Evolutionary conservation across 23 tunicate species (phyloP).

Genomic region (Styela clava): DNA sequence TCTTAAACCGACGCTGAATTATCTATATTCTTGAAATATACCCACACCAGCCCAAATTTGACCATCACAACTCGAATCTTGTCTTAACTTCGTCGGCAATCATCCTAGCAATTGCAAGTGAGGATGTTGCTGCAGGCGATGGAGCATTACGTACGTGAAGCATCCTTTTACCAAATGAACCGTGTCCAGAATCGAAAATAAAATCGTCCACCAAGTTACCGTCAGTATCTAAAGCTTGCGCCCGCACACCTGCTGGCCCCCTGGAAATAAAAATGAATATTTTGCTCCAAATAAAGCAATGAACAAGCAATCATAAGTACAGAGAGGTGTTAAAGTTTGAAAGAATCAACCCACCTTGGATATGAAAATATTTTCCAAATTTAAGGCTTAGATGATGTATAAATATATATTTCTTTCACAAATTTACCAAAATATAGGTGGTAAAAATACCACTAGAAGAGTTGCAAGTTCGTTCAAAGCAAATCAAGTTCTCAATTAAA

Average conservation of each 20-base stretch:
- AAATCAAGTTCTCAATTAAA: too few relatives aligned
- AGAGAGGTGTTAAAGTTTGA: too few relatives aligned
- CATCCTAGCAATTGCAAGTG: slow-evolving; percentile 90
- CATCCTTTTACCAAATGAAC: slow-evolving; percentile 65
- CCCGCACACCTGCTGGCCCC: slow-evolving; percentile 97
- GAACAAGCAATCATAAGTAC: neutral
- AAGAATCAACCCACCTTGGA: too few relatives aligned
- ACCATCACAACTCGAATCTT: slow-evolving; percentile 37
- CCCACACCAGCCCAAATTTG: too few relatives aligned
- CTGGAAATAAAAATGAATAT: slow-evolving; percentile 27
- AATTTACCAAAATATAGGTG: too few relatives aligned
- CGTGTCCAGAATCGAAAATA: slow-evolving; percentile 79
- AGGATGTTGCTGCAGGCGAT: slow-evolving; percentile 93
- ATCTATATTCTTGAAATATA: too few relatives aligned
- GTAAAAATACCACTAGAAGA: too few relatives aligned
- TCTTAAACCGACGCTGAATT: too few relatives aligned
- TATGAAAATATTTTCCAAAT: too few relatives aligned
- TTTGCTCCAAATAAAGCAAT: slow-evolving; percentile 16
- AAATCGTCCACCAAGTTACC: slow-evolving; percentile 97
- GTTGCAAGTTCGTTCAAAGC: too few relatives aligned
- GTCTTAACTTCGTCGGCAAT: slow-evolving; percentile 75
- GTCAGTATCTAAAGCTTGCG: slow-evolving; percentile 81
- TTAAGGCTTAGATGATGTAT: too few relatives aligned
- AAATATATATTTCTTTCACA: too few relatives aligned
- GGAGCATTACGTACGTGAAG: slow-evolving; percentile 98